Conservation (phyloP, 2,113 vertebrate species). For the Irena cyanogastra region DNA sequence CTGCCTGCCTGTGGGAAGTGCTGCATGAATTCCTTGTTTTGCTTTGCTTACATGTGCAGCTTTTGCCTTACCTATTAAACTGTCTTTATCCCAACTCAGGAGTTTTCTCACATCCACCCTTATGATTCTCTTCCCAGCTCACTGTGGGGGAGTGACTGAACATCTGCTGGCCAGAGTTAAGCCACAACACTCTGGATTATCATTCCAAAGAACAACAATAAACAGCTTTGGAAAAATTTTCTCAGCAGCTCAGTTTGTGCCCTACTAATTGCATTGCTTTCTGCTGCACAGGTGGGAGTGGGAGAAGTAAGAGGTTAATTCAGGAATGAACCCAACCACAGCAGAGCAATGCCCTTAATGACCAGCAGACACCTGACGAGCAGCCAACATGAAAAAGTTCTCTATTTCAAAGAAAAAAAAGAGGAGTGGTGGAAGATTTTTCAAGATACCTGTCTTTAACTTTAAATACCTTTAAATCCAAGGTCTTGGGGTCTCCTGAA, state of each 20-base stretch:
- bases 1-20: not conserved
- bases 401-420: not conserved
- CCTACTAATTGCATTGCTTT: not conserved
- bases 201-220: not conserved
- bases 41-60: rapidly evolving
- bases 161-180: not conserved
- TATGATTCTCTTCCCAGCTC: not conserved
- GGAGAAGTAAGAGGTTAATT: not conserved
- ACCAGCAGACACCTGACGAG: not conserved
- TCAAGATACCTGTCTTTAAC: not conserved
- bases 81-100: not conserved
- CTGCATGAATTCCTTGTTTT: not conserved
- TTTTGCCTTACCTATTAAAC: not conserved
- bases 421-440: not conserved
- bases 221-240: not conserved
- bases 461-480: not conserved
- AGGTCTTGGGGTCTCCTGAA: not conserved
- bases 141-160: rapidly evolving
- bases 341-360: not conserved
- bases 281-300: not conserved
- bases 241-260: not conserved
- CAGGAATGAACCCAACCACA: not conserved
- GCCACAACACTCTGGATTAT: not conserved
- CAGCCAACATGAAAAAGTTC: not conserved
- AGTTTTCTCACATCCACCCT: not conserved